Conservation (phyloP, 2,888 invertebrate genomes). For the Lacanobia oleracea region DNA sequence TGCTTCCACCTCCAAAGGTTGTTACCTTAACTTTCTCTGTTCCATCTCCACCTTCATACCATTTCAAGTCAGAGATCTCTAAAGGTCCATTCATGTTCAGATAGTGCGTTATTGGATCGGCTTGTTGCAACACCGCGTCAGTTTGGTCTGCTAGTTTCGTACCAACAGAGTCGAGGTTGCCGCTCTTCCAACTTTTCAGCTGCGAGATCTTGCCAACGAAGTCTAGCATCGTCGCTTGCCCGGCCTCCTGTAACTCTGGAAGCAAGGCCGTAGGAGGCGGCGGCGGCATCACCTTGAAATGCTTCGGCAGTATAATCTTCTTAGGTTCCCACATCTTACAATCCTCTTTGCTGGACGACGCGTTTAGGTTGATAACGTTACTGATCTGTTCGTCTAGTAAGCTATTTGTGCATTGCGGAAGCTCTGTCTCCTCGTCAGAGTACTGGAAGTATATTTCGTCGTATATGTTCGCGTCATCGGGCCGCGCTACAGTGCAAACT, state of each 20-base stretch:
- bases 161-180: constrained; percentile 82
- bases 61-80: constrained; percentile 87
- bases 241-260: constrained; percentile 82
- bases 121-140: constrained; percentile 81
- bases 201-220: constrained; percentile 86
- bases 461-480: constrained; percentile 83
- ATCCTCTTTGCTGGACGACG: constrained; percentile 87
- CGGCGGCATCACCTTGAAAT: constrained; percentile 83
- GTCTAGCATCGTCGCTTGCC: constrained; percentile 83
- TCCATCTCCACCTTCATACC: constrained; percentile 85
- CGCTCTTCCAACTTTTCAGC: constrained; percentile 86
- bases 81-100: constrained; percentile 86
- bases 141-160: constrained; percentile 86
- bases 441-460: constrained; percentile 90
- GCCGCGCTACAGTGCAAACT: constrained; percentile 82
- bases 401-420: constrained; percentile 86
- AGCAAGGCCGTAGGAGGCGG: constrained; percentile 80
- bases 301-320: constrained; percentile 83
- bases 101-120: constrained; percentile 84
- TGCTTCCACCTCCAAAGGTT: constrained; percentile 79
- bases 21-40: constrained; percentile 84
- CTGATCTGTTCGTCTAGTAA: constrained; percentile 87
- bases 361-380: constrained; percentile 89
- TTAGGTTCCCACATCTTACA: constrained; percentile 86
- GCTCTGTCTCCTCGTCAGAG: constrained; percentile 91